Evolutionary conservation across 2,888 invertebrate genomes (phyloP), one percentile per base, ranked within the genome.

Genomic region (Eupithecia pulchellata): DNA sequence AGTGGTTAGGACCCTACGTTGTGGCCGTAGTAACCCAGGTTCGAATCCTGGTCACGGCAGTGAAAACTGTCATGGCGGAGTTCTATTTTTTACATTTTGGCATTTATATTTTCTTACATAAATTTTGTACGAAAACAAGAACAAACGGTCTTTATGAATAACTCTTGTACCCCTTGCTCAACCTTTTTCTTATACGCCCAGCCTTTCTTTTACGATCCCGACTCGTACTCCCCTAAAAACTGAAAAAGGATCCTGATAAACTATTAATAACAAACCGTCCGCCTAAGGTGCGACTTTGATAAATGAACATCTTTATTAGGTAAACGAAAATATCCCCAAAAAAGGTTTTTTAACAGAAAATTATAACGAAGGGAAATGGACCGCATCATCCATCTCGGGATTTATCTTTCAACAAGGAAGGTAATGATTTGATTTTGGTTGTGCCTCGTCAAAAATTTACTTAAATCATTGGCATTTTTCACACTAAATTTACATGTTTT

Each of bases 21-120:
- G 95, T 95, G 95, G 95, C 95, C 95, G 96, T 95, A 95, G 95
- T 95, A 96, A 96, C 95, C 95, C 95, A 95, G 96, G 95, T 96
- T 96, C 95, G 95, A 96, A 86, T 87, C 87, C 88, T 89, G 89
- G 88, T 89, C 88, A 88, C 89, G 88, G 86, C 87, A 88, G 87
- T 85, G 86, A 63, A 71, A 62, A 86, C 86, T 88, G 87, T 87
- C 85, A 75, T 86, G 86, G 86, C 76, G 84, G 86, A 84, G 86
- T 69, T 36, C 27, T n/a, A 69, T 66, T 84, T 52, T 52, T 52
- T 25, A 4, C 13, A 52, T 25, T 52, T 13, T 52, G 11, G n/a
- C n/a, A n/a, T n/a, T n/a, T n/a, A n/a, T n/a, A 47, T 47, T 47
- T 47, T 47, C 20, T 47, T 47, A 42, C n/a, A n/a, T 42, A n/a